These are phyloP conservation scores for Amphiprion ocellaris DNA, from an alignment of 2,113 vertebrate species.

Conservation along the genomic window DNA sequence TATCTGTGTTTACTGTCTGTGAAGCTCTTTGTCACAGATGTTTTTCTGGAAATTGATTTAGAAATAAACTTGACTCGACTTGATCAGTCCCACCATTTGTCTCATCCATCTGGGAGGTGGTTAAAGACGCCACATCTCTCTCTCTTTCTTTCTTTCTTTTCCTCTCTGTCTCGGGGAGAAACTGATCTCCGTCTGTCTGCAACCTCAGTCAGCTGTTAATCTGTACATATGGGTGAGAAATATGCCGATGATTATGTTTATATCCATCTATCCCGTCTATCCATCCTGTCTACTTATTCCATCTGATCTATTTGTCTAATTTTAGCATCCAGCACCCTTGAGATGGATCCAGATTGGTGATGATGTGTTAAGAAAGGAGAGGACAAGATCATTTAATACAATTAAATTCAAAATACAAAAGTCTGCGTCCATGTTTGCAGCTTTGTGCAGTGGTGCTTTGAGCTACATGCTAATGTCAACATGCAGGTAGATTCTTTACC, in stretches of 20 bases:
- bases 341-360: too few species aligned
- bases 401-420: too few species aligned
- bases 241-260: neutral
- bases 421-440: too few species aligned
- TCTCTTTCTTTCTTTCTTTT: neutral
- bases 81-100: constrained; percentile 42
- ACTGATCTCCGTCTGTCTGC: constrained; percentile 6
- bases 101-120: constrained; percentile 51
- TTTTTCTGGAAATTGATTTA: constrained; percentile 54
- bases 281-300: neutral
- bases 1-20: constrained; percentile 51
- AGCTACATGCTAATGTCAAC: too few species aligned
- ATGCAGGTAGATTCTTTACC: too few species aligned
- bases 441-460: too few species aligned
- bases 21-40: constrained; percentile 51
- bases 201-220: constrained; percentile 11
- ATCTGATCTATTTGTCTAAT: neutral
- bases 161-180: neutral
- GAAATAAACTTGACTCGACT: constrained; percentile 58
- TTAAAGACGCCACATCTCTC: constrained; percentile 26
- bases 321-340: neutral
- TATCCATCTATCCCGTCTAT: neutral
- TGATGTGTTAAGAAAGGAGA: too few species aligned
- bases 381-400: too few species aligned
- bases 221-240: neutral